These are phyloP conservation scores for Hypercompe scribonia DNA, from an alignment of 2,888 invertebrate genomes.

Conservation along the genomic window DNA sequence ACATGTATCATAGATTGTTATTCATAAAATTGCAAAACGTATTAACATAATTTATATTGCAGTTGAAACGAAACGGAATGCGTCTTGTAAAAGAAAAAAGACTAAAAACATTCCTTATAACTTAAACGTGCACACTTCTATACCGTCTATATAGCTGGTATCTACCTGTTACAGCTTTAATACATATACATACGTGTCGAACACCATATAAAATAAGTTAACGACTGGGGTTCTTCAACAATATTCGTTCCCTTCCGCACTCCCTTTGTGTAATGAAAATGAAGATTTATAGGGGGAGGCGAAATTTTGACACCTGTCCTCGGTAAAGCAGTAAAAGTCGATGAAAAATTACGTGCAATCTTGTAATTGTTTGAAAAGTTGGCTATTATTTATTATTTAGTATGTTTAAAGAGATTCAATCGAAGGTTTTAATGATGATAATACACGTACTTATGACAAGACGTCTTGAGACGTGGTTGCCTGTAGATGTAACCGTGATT, in stretches of 20 bases:
- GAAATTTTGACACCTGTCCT: constrained; percentile 49
- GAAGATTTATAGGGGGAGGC: constrained; percentile 53
- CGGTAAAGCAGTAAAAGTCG: constrained; percentile 28
- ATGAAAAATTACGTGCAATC: constrained; percentile 45
- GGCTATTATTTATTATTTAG: constrained; percentile 17
- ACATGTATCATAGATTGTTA: not conserved
- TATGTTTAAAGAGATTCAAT: not conserved
- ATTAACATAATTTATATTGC: not conserved
- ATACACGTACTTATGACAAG: not conserved
- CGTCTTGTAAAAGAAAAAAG: not conserved
- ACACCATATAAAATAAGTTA: constrained; percentile 49
- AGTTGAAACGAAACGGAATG: not conserved
- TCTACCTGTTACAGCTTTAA: not conserved
- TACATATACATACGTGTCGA: constrained; percentile 31
- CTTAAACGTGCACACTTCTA: not conserved
- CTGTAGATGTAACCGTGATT: not conserved
- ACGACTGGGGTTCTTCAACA: constrained; percentile 48
- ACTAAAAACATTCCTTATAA: not conserved
- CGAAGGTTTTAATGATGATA: not conserved
- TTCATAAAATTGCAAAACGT: not conserved
- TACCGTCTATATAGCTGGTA: not conserved
- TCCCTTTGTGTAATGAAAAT: constrained; percentile 53
- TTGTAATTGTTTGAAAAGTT: constrained; percentile 35
- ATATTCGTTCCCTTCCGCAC: constrained; percentile 44
- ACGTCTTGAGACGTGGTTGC: not conserved